phyloP scores from a whole-genome alignment of 2,888 invertebrate species.

The Calliphora vomitoria region DNA sequence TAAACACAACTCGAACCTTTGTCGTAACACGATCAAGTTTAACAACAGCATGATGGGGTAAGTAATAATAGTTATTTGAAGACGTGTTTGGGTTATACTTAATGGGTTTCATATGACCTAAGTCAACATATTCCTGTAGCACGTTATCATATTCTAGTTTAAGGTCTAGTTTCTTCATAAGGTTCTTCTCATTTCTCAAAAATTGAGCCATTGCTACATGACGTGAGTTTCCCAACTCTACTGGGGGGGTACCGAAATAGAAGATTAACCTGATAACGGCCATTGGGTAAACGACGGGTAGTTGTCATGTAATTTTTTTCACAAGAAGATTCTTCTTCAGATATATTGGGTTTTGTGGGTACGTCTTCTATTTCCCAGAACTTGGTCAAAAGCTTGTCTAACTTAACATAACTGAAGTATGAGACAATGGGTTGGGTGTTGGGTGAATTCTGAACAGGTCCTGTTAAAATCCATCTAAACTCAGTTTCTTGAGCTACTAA shows the following conservation, averaged over 20 bases:
- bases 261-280: slow-evolving; percentile 14
- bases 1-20: slow-evolving; percentile 38
- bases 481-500: slow-evolving; percentile 1
- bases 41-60: slow-evolving; percentile 43
- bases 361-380: too few species aligned
- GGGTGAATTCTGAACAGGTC: too few species aligned
- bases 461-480: neutral
- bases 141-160: slow-evolving; percentile 22
- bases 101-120: slow-evolving; percentile 28
- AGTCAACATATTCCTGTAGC: slow-evolving; percentile 19
- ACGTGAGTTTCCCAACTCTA: slow-evolving; percentile 12
- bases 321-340: neutral
- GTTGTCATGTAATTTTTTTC: neutral
- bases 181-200: slow-evolving; percentile 17
- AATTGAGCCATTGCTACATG: slow-evolving; percentile 22
- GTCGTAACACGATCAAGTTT: slow-evolving; percentile 15
- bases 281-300: neutral
- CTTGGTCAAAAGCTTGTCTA: too few species aligned
- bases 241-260: neutral
- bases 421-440: too few species aligned
- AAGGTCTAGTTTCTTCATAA: slow-evolving; percentile 21
- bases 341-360: neutral
- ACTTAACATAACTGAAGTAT: too few species aligned
- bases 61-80: neutral
- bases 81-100: neutral